Percentiles rank a stretch among this genome's conserved stretches.
phyloP scores from a whole-genome alignment of 35 echinoderm and acorn worm species.

The Diadema setosum region DNA sequence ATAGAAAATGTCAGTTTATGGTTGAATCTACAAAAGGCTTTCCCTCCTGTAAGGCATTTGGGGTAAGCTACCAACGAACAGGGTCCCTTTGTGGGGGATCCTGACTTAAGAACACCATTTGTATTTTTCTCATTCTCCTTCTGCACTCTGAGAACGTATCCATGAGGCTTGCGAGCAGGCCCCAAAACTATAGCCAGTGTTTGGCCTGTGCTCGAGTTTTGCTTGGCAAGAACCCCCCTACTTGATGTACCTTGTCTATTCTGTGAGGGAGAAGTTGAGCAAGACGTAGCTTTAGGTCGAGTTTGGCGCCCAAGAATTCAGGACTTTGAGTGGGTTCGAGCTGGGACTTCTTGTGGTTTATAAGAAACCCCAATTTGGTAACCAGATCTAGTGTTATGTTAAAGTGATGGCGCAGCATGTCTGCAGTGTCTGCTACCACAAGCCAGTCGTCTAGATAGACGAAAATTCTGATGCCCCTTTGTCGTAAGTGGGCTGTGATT shows the following conservation, averaged over 20 bases:
- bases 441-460: too few relatives aligned
- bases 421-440: background rate
- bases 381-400: background rate
- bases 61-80: too few relatives aligned
- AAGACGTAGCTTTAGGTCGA: background rate
- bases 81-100: background rate
- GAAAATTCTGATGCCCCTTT: too few relatives aligned
- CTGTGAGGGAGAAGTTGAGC: background rate
- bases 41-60: too few relatives aligned
- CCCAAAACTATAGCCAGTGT: constrained; percentile 20
- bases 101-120: background rate
- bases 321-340: background rate
- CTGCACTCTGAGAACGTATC: constrained; percentile 20
- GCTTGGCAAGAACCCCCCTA: background rate
- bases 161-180: constrained; percentile 30
- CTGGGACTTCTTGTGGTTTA: constrained; percentile 20
- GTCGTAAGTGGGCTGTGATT: too few relatives aligned
- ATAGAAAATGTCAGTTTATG: too few relatives aligned
- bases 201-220: background rate
- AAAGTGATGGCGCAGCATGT: background rate
- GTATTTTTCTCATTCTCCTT: constrained; percentile 35
- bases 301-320: background rate
- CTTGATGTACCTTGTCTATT: background rate
- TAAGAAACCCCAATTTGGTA: constrained; percentile 8
- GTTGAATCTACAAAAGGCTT: too few relatives aligned